Base-by-base conservation (phyloP, 1,140 invertebrate species). In the Propsilocerus akamusi region DNA sequence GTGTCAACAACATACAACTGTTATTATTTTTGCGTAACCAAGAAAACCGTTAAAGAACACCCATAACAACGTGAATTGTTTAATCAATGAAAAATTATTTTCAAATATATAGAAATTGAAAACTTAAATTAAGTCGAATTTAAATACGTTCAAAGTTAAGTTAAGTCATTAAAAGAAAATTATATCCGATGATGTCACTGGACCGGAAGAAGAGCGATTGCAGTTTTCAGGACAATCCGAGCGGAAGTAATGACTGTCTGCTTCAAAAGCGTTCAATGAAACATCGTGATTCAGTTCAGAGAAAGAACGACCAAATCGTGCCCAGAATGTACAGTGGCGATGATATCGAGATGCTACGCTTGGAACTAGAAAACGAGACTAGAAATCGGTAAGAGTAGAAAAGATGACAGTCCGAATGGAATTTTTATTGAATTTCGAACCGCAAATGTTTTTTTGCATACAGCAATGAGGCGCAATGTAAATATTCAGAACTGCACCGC, bases 401-500 rank as follows among this genome's bases (percentile, higher is more conserved):
- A 30, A 30, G 28, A 12, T 30, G 28, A 12, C 14, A 30, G 14
- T 12, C 11, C 14, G 28, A 12, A 30, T 30, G 28, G 14, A 30
- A 30, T 7, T 30, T 30, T 3, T 30, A 3, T 30, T 30, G 3
- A 8, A 2, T 3, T 30, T 30, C 14, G 14, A 41, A 41, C 10
- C 10, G 28, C 28, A 30, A 3, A 30, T 30, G 2, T 7, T 30
- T 7, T 30, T 30, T n/a, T 30, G 2, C 28, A 11, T 30, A 30
- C 17, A 49, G 48, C 22, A 49, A 49, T 25, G 26, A 49, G 34
- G 26, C 28, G 5, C 26, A 49, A 30, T 23, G 11, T 10, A 34
- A 50, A 7, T 50, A 50, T 46, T 24, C n/a, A 12, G 49, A 50
- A 25, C 22, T 50, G 24, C 22, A 41, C 14, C 30, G 46, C 11